Base-by-base conservation (phyloP, 2,797 vertebrate genomes). In the Tauraco hartlaubi region DNA sequence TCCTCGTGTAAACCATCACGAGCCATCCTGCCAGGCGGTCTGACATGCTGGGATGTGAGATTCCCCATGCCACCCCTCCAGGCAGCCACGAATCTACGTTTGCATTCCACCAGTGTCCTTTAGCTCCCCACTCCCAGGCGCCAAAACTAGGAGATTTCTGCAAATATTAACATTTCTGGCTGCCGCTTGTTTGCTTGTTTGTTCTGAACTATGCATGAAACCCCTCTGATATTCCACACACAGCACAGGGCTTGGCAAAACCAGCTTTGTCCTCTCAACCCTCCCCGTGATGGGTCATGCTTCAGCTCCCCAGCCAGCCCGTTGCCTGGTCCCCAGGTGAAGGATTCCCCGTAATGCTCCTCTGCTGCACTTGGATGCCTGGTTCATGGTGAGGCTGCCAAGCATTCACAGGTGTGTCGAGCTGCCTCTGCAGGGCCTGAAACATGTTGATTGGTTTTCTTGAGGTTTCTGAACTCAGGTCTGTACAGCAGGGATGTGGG, bases 121-220 rank as follows among this genome's bases (percentile, higher is more conserved):
- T 55, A 43, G 29, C 44, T 88, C n/a, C 43, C 33, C 18, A 12
- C 84, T 61, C 61, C 73, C 78, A 20, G 90, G 79, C 39, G 64
- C 80, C 95, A 83, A 93, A 94, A 21, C 46, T 46, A 55, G 61
- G 73, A 90, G 56, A 76, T 90, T 88, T 80, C 91, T 91, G 85
- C 81, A 88, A 85, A 96, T 78, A 88, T 64, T 91, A 96, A 54
- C 88, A 68, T 73, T 94, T 90, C 51, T 94, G 59, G 37, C 78
- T 86, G 54, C 64, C 0, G 1, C 37, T 83, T 88, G 58, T 94
- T 95, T 94, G 83, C 51, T 76, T 89, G 67, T 77, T 93, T 94
- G 49, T 90, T 76, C 58, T 71, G 85, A 84, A 58, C 63, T 77
- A 49, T 15, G 58, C n/a, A 22, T 35, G 71, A 71, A 72, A 88